Base-by-base conservation (phyloP, 2,797 vertebrate genomes). In the Neopelma chrysocephalum region DNA sequence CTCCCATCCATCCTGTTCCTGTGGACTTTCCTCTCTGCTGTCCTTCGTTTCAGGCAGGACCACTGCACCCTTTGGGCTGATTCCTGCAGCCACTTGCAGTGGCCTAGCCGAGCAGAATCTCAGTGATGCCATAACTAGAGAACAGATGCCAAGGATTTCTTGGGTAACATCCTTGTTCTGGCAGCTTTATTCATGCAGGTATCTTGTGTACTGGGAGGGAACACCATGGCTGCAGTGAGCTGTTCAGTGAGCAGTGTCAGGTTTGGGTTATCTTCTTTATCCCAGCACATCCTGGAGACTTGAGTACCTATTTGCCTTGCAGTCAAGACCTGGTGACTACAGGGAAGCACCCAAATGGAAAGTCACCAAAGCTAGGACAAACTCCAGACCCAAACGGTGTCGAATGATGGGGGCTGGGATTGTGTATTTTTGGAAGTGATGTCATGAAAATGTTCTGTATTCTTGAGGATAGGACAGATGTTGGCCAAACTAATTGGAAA, bases 401-500 rank as follows among this genome's bases (percentile, higher is more conserved):
- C 34, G 83, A 87, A 79, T 76, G 66, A 25, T 0, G 1, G 34
- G 54, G 38, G 26, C 3, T 94, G 66, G 58, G 66, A 38, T 23
- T 69, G 54, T 40, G 51, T 84, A 62, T 93, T 92, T 94, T 84
- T n/a, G 89, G 54, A 56, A 89, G 36, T 84, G 84, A 92, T 70
- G 71, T 92, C 10, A 94, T 29, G 54, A 96, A 76, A 54, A 87
- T 58, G 29, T 61, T 93, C 42, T 66, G 40, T 70, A n/a, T 89
- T 19, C 27, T 43, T 72, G 78, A 47, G 73, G 58, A 69, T 12
- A 18, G 54, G 73, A 78, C 65, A 89, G 62, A 92, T 87, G 54
- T 72, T 79, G 62, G 68, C 31, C 70, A 87, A 29, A 70, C 50
- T 93, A 94, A 92, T 69, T 87, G 51, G 71, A 91, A 96, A 87